These are phyloP conservation scores for Amblyopsis hoosieri DNA, from an alignment of 2,797 vertebrate species.

Conservation along the genomic window DNA sequence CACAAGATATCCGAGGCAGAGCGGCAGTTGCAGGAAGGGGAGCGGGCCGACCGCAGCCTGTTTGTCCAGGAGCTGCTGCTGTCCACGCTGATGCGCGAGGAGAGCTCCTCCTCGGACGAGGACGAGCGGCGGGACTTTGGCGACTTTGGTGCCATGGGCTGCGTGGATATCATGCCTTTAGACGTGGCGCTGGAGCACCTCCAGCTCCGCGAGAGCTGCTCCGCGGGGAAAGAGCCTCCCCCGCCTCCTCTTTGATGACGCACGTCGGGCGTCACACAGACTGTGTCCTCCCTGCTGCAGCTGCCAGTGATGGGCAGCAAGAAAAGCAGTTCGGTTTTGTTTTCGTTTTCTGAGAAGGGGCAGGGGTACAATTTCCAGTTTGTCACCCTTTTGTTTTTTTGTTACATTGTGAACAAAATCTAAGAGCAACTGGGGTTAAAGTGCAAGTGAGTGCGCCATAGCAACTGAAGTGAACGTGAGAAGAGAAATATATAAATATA, in stretches of 20 bases:
- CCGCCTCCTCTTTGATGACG: conserved; percentile 99
- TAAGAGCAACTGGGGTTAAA: conserved; percentile 82
- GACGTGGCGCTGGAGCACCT: conserved; percentile 99
- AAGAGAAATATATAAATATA: conserved; percentile 75
- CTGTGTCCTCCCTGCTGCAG: conserved; percentile 99
- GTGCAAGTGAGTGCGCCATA: conserved; percentile 74
- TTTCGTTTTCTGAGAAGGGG: conserved; percentile 33
- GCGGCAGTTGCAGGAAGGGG: conserved; percentile 92
- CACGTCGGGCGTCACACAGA: conserved; percentile 88
- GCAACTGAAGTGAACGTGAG: conserved; percentile 55
- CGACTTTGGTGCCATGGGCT: conserved; percentile 99
- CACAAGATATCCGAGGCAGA: conserved; percentile 96
- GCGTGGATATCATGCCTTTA: conserved; percentile 99
- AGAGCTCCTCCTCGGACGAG: conserved; percentile 97
- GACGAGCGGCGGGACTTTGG: conserved; percentile 94
- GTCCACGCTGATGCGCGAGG: conserved; percentile 94
- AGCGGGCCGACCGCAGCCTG: conserved; percentile 94
- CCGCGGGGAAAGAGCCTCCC: conserved; percentile 95
- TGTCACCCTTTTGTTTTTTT: conserved; percentile 87
- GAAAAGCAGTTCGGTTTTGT: conserved; percentile 65
- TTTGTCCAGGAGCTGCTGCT: conserved; percentile 97
- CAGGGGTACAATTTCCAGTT: conserved; percentile 52
- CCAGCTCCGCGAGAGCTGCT: conserved; percentile 95
- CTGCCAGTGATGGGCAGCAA: conserved; percentile 92
- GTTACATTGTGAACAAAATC: conserved; percentile 99